phyloP scores from a whole-genome alignment of 2,113 vertebrate species.

The Stomatorhinus ivindoensis region DNA sequence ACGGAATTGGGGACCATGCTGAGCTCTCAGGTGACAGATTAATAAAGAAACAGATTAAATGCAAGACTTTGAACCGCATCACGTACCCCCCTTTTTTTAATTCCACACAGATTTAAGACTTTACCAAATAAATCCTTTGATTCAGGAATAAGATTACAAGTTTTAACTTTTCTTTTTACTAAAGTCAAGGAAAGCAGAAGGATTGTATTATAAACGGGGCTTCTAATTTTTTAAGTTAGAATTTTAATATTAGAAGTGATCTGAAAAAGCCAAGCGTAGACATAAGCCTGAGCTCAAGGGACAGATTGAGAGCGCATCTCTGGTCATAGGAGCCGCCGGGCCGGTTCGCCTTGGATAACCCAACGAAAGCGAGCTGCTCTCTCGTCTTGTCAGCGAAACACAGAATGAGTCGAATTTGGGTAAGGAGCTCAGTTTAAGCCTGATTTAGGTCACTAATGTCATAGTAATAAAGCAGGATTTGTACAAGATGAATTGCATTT shows the following conservation, averaged over 20 bases:
- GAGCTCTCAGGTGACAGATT: conserved; percentile 36
- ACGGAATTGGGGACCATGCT: conserved; percentile 19
- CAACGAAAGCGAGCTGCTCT: background rate
- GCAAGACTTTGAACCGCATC: conserved; percentile 26
- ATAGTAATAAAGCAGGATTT: background rate
- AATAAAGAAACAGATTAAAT: conserved; percentile 42
- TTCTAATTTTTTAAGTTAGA: background rate
- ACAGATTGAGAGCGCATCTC: background rate
- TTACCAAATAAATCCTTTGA: conserved; percentile 6
- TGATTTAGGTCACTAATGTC: background rate
- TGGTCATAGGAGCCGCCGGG: background rate
- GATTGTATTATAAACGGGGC: background rate
- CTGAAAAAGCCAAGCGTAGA: background rate
- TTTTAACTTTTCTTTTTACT: background rate
- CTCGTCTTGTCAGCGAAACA: background rate
- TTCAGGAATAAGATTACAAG: background rate
- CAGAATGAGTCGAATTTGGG: conserved; percentile 33
- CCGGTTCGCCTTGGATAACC: background rate
- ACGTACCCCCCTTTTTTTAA: conserved; percentile 34
- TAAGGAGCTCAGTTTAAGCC: background rate
- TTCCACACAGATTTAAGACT: conserved; percentile 28
- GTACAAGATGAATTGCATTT: background rate
- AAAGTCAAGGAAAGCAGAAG: background rate
- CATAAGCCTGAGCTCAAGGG: background rate
- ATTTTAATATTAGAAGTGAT: background rate